A percentile compares a stretch with the other conserved stretches of the same genome.
Evolutionary conservation across 2,113 vertebrate genomes (phyloP).

Genomic region (Odontesthes bonariensis): DNA sequence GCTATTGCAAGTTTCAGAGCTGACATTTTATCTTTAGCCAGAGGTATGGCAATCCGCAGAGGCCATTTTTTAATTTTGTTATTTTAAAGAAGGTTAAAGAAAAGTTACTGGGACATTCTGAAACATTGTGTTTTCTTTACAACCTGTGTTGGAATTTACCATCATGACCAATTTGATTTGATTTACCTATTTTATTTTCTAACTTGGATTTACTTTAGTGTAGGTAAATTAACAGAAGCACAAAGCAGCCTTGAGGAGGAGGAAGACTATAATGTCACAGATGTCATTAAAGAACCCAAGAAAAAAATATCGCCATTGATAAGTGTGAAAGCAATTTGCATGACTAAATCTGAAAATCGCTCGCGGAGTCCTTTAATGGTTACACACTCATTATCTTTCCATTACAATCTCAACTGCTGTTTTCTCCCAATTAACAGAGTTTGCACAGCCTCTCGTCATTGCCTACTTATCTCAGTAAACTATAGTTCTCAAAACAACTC

Average conservation of each 20-base stretch:
- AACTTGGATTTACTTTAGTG: conserved; percentile 32
- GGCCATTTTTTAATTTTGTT: no score
- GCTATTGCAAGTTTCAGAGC: no score
- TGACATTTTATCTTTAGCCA: no score
- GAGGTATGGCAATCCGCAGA: no score
- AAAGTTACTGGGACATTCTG: no score
- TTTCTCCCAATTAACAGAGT: conserved; percentile 77
- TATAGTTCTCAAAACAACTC: conserved; percentile 28
- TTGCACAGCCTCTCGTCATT: conserved; percentile 54
- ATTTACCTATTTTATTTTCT: conserved; percentile 9
- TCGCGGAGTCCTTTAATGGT: conserved; percentile 73
- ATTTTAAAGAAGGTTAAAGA: no score
- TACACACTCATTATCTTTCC: conserved; percentile 61
- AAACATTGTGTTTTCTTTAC: neutral
- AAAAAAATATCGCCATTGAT: conserved; percentile 52
- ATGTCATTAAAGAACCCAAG: conserved; percentile 60
- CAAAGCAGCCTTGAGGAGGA: conserved; percentile 24
- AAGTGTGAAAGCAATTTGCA: conserved; percentile 70
- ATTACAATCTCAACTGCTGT: conserved; percentile 52
- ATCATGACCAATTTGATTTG: conserved; percentile 10
- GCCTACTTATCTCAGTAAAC: conserved; percentile 48
- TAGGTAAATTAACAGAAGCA: conserved; percentile 42
- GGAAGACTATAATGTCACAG: conserved; percentile 55
- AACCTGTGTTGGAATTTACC: conserved; percentile 34
- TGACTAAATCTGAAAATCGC: conserved; percentile 68